These are phyloP conservation scores for Polypterus senegalus DNA, from an alignment of 2,113 vertebrate genomes.

Conservation along the genomic window DNA sequence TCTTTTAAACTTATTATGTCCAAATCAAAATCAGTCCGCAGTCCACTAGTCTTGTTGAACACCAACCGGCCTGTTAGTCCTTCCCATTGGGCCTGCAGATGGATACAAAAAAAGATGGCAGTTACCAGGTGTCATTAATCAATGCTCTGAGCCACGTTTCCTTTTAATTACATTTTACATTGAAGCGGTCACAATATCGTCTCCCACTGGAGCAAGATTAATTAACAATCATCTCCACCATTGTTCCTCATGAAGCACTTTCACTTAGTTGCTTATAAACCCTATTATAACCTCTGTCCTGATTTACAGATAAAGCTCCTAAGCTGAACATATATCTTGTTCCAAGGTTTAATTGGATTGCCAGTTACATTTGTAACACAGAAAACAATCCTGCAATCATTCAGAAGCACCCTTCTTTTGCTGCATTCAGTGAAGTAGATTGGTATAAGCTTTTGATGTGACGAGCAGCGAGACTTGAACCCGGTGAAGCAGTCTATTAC, in stretches of 20 bases:
- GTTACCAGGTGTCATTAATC: constrained; percentile 42
- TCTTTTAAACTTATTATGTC: constrained; percentile 94
- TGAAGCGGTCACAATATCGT: constrained; percentile 37
- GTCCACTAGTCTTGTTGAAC: constrained; percentile 88
- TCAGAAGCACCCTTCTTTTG: background rate
- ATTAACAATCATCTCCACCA: constrained; percentile 65
- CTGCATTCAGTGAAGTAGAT: too few relatives aligned
- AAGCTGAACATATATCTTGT: constrained; percentile 10
- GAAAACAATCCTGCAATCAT: constrained; percentile 8
- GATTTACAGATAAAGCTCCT: constrained; percentile 16
- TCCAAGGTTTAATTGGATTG: constrained; percentile 14
- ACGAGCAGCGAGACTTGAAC: too few relatives aligned
- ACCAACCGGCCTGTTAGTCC: constrained; percentile 87
- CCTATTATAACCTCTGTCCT: constrained; percentile 47
- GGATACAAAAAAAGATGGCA: constrained; percentile 29
- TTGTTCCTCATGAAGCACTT: constrained; percentile 29
- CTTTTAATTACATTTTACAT: constrained; percentile 80
- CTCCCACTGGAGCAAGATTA: constrained; percentile 69
- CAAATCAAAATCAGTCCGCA: constrained; percentile 92
- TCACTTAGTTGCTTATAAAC: constrained; percentile 51
- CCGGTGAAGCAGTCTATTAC: too few relatives aligned
- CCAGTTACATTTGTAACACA: constrained; percentile 10
- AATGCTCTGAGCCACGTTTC: constrained; percentile 49
- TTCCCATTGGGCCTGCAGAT: constrained; percentile 89
- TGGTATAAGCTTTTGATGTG: too few relatives aligned